A percentile compares a stretch with the other conserved stretches of the same genome.
These are phyloP conservation scores for Microplitis deprimator DNA, from an alignment of 2,888 invertebrate species.

Conservation along the genomic window DNA sequence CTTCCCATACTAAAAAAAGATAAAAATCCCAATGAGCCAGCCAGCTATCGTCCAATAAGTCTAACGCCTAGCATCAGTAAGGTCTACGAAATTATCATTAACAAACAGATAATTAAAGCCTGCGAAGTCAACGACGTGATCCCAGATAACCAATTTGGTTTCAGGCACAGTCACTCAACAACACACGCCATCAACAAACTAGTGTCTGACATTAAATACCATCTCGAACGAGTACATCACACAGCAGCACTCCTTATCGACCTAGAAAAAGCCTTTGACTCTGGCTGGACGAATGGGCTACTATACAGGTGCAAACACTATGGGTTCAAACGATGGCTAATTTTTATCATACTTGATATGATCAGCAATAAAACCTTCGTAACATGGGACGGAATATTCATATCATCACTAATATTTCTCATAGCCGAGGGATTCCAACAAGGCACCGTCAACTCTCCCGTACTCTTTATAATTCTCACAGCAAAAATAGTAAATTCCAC, in stretches of 20 bases:
- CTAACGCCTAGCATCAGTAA: conserved; percentile 38
- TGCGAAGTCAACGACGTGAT: conserved; percentile 24
- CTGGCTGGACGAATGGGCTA: too few relatives aligned
- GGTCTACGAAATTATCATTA: conserved; percentile 35
- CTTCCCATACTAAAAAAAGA: conserved; percentile 45
- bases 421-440: too few relatives aligned
- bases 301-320: too few relatives aligned
- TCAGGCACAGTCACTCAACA: conserved; percentile 40
- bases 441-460: too few relatives aligned
- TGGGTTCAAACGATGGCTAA: too few relatives aligned
- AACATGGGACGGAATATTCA: too few relatives aligned
- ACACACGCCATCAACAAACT: conserved; percentile 34
- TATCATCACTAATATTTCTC: too few relatives aligned
- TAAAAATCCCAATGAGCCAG: conserved; percentile 35
- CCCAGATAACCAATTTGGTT: conserved; percentile 39
- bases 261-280: too few relatives aligned
- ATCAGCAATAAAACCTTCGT: too few relatives aligned
- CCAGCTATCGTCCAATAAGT: conserved; percentile 50
- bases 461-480: too few relatives aligned
- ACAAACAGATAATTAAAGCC: conserved; percentile 23
- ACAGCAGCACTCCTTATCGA: neutral
- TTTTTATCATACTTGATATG: too few relatives aligned
- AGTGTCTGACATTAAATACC: neutral
- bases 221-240: neutral
- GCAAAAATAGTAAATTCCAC: too few relatives aligned